phyloP scores from a whole-genome alignment of 2,113 vertebrate species.

The Phrynosoma blainvillii region DNA sequence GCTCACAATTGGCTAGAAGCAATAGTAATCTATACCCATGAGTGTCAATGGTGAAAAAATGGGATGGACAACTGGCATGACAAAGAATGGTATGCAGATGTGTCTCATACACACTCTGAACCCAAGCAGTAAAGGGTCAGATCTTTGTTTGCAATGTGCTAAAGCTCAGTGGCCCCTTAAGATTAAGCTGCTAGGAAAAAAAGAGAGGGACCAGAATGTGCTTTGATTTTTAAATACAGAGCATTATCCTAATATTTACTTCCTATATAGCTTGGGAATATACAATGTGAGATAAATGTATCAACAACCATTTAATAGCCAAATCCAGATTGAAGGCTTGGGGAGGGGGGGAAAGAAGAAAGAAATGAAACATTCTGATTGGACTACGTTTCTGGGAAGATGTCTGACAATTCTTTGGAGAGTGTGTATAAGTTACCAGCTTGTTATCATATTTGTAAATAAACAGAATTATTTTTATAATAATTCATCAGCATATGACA shows the following conservation, averaged over 20 bases:
- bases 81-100: not conserved
- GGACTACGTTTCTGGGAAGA: slow-evolving; percentile 29
- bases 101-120: not conserved
- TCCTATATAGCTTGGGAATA: not conserved
- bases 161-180: not conserved
- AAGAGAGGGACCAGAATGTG: not conserved
- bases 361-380: slow-evolving; percentile 19
- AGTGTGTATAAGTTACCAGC: slow-evolving; percentile 43
- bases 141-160: not conserved
- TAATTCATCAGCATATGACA: slow-evolving; percentile 65
- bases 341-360: not conserved
- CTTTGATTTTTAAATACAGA: slow-evolving; percentile 22
- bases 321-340: not conserved
- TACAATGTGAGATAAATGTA: slow-evolving; percentile 21
- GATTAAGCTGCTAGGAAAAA: slow-evolving; percentile 5
- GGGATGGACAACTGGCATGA: not conserved
- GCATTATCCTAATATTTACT: slow-evolving; percentile 46
- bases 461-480: slow-evolving; percentile 68
- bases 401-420: slow-evolving; percentile 56
- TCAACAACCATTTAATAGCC: slow-evolving; percentile 23
- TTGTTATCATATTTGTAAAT: slow-evolving; percentile 68
- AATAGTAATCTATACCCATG: not conserved
- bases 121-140: not conserved
- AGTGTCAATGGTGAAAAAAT: not conserved
- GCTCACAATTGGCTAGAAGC: not conserved